A percentile compares a stretch with the other conserved stretches of the same genome.
phyloP scores from a whole-genome alignment of 2,113 vertebrate genomes.

The Herpetotheres cachinnans region DNA sequence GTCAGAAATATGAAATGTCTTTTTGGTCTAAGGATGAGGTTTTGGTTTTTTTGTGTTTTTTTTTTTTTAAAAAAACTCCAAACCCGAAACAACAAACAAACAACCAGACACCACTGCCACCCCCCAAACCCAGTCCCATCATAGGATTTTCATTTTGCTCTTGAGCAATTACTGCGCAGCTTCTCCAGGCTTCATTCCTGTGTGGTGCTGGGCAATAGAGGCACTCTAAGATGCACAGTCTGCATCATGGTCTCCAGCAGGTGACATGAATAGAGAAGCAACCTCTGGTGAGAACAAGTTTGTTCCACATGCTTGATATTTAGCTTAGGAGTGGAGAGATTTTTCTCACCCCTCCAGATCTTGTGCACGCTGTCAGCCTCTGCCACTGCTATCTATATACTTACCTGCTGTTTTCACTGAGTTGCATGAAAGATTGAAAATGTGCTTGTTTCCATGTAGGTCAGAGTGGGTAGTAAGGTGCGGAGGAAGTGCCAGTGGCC shows the following conservation, averaged over 20 bases:
- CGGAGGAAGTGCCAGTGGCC: not conserved
- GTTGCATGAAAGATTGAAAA: not conserved
- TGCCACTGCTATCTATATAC: not conserved
- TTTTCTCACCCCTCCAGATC: not conserved
- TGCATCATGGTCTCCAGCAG: not conserved
- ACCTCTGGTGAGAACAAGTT: not conserved
- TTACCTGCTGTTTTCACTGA: not conserved
- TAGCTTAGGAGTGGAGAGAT: not conserved
- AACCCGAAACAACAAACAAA: not conserved
- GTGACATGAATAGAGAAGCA: not conserved
- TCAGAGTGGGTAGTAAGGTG: not conserved
- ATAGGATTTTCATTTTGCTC: not conserved
- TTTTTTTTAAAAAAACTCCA: not conserved
- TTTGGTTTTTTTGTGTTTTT: not conserved
- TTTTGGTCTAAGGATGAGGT: not conserved
- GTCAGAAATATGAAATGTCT: not conserved
- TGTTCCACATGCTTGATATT: not conserved
- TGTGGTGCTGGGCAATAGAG: not conserved
- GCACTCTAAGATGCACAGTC: rapidly evolving
- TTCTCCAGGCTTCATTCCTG: not conserved
- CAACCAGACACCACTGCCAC: not conserved
- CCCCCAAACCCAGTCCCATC: not conserved
- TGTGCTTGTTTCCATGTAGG: not conserved
- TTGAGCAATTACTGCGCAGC: not conserved
- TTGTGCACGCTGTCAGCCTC: not conserved